Evolutionary conservation across 2,888 invertebrate species (phyloP), one percentile per base, ranked within the genome.

Genomic region (Hirtodrosophila alboralis): DNA sequence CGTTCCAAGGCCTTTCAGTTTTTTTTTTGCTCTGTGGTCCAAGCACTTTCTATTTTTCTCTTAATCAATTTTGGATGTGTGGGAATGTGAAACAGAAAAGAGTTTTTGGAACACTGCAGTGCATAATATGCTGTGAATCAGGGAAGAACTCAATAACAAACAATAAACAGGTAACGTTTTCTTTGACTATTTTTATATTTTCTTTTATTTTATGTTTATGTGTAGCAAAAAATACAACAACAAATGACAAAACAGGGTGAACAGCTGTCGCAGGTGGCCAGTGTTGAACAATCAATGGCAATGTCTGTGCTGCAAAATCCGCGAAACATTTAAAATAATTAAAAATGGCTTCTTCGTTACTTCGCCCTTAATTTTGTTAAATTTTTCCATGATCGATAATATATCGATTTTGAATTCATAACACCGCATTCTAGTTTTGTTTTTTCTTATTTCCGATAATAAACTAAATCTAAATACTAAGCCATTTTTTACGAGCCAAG

Each of bases 41-140:
- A 44, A 67, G 59, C 68, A 81, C 76, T 83, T 78, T 81, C 73
- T 70, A 79, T 79, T 76, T 75, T 75, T 47, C 34, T 37, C 65
- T 33, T 45, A 62, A 48, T 70, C 53, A 70, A 71, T 71, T 70
- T 70, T 53, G 53, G 23, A 10, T 36, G 38, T 61, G 41, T 36
- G 31, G 47, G 38, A 71, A 53, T 61, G 61, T 66, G 5, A 10
- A 51, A 57, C 31, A 38, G 38, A 27, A 43, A 49, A 31, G 18
- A 36, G 37, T 66, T 53, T 13, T 61, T 37, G 41, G 47, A 44
- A 37, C 30, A 69, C 63, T 64, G 64, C 54, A 48, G 68, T 45
- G 67, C 69, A 71, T 70, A 69, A 59, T 60, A 66, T 49, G 62
- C 66, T 43, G 28, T 8, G 37, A 47, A 47, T 51, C 48, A 51